phyloP scores from a whole-genome alignment of 2,797 vertebrate genomes.

The Myotis planiceps region DNA sequence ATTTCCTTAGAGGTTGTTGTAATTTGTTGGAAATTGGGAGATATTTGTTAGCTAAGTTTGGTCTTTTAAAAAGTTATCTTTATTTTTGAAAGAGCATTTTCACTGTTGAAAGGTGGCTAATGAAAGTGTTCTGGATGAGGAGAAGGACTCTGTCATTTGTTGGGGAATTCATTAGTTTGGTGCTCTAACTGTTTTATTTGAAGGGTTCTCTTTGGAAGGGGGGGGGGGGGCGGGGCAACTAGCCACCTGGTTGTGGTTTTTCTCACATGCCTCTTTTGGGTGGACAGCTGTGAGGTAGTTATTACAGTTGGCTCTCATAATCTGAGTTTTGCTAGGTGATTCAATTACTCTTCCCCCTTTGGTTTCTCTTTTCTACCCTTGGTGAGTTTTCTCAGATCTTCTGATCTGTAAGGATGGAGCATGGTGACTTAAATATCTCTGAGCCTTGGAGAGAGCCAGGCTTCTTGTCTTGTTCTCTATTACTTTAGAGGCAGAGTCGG shows the following conservation, averaged over 20 bases:
- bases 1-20: slow-evolving; percentile 48
- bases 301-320: slow-evolving; percentile 60
- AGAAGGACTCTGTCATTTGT: slow-evolving; percentile 18
- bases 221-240: slow-evolving; percentile 35
- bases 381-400: slow-evolving; percentile 22
- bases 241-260: slow-evolving; percentile 74
- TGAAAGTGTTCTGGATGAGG: neutral
- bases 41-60: neutral
- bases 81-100: slow-evolving; percentile 36
- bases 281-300: slow-evolving; percentile 67
- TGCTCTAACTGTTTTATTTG: slow-evolving; percentile 50
- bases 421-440: neutral
- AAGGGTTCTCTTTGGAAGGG: slow-evolving; percentile 24
- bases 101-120: slow-evolving; percentile 26
- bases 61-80: neutral
- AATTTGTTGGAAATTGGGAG: slow-evolving; percentile 14
- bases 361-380: neutral
- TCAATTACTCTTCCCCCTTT: slow-evolving; percentile 33
- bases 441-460: neutral
- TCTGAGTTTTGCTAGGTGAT: slow-evolving; percentile 50
- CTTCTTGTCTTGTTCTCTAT: neutral
- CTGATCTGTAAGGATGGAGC: neutral
- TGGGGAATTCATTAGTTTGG: slow-evolving; percentile 28
- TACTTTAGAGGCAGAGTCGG: neutral
- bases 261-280: slow-evolving; percentile 49